phyloP scores from a whole-genome alignment of 2,113 vertebrate species.

The Microcebus murinus region DNA sequence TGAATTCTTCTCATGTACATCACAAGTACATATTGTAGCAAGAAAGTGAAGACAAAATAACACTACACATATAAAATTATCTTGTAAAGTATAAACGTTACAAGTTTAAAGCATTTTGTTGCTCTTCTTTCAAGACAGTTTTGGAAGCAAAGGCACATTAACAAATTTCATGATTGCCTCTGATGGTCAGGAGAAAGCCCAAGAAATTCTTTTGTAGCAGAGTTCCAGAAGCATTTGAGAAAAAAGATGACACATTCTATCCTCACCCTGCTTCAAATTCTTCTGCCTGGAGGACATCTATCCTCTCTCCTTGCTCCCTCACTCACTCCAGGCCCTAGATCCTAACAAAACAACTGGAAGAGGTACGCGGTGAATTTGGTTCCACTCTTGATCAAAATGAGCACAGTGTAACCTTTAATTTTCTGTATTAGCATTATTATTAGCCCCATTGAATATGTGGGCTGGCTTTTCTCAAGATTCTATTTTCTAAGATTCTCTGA shows the following conservation, averaged over 20 bases:
- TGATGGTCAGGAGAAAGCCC: neutral
- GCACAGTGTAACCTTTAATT: neutral
- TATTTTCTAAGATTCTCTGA: neutral
- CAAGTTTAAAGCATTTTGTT: neutral
- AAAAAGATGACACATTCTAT: neutral
- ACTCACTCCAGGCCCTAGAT: neutral
- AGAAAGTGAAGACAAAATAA: neutral
- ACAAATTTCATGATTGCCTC: neutral
- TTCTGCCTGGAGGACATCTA: neutral
- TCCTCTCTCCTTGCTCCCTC: neutral
- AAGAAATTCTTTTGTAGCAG: neutral
- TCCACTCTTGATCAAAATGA: neutral
- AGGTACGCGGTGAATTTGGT: neutral
- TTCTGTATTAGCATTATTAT: neutral
- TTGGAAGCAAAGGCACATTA: neutral
- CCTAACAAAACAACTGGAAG: neutral
- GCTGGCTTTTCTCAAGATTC: neutral
- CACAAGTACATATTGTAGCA: neutral
- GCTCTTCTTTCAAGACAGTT: neutral
- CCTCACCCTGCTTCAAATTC: neutral
- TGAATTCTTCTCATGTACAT: neutral
- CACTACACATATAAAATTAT: neutral
- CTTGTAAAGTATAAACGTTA: neutral
- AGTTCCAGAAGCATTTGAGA: neutral
- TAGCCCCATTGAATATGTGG: neutral